Base-by-base conservation (phyloP, 2,797 vertebrate species). In the Thunnus albacares region DNA sequence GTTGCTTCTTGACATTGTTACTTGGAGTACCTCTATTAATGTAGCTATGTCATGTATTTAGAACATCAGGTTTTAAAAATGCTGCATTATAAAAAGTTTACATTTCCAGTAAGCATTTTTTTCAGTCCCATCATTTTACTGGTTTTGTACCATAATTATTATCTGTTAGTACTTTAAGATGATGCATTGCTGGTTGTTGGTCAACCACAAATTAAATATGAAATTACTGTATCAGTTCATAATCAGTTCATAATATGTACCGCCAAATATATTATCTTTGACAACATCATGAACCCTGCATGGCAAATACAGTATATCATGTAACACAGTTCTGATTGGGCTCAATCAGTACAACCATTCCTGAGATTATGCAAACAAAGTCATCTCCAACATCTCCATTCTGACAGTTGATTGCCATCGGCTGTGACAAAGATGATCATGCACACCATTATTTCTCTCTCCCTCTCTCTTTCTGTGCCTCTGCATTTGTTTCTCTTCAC, bases 371-470 rank as follows among this genome's bases (percentile, higher is more conserved):
- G 49, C 77, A 79, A 68, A 77, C 67, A 78, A 68, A 77, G 26
- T 81, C 72, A 80, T 51, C 56, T 60, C 65, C 57, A 73, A 73
- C 65, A 65, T 53, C 80, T 70, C 57, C 89, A 75, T 59, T 61
- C 62, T 58, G 64, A 81, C 78, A 64, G 53, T 51, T 81, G 77
- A 81, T 80, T 69, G 59, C 33, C 66, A 75, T 85, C 63, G 49
- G 80, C 87, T 83, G 59, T 81, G 89, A 82, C 90, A 87, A 72
- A 87, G 81, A 87, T 81, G 68, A 91, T 87, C 86, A 89, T 82
- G 71, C 91, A 84, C 89, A 91, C 87, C 89, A 91, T 90, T 88
- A 92, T 87, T 65, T 86, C 82, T 83, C 58, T 35, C 59, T 60
- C 71, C 71, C 71, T 78, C 75, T 82, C 80, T 13, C 45, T 74